Conservation (phyloP, 2,888 invertebrate genomes). For the Torymus aiolomorphi region DNA sequence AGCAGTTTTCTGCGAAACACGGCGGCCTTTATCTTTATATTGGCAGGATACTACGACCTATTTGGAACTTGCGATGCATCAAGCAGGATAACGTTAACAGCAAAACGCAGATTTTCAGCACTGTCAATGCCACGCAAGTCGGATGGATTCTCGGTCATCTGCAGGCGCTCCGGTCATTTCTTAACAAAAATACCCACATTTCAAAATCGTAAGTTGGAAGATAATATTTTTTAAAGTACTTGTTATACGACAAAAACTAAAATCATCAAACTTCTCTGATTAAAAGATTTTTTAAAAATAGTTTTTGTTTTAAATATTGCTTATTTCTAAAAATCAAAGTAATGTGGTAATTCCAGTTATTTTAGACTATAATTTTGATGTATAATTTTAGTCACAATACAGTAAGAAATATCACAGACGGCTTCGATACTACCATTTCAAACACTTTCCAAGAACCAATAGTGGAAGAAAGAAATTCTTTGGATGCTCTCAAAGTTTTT, state of each 20-base stretch:
- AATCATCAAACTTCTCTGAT: too few relatives aligned
- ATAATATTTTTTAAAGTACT: too few relatives aligned
- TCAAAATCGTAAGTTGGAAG: constrained; percentile 67
- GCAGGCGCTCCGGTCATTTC: constrained; percentile 84
- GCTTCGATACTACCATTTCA: constrained; percentile 68
- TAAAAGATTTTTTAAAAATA: too few relatives aligned
- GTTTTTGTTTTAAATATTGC: too few relatives aligned
- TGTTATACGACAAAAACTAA: too few relatives aligned
- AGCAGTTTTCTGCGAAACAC: constrained; percentile 87
- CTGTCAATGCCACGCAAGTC: constrained; percentile 68
- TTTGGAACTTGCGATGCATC: constrained; percentile 91
- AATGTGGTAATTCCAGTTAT: too few relatives aligned
- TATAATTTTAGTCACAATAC: constrained; percentile 61
- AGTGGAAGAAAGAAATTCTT: constrained; percentile 85
- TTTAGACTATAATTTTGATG: background rate
- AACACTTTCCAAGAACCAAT: constrained; percentile 71
- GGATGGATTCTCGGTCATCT: constrained; percentile 84
- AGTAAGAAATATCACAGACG: constrained; percentile 64
- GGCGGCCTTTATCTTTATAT: constrained; percentile 95
- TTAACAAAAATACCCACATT: constrained; percentile 82
- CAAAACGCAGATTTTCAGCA: constrained; percentile 69
- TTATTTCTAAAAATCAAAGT: too few relatives aligned
- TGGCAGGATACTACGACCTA: constrained; percentile 89
- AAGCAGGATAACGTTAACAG: constrained; percentile 75
- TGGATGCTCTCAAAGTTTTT: constrained; percentile 85